Conservation (phyloP, 23 tunicate genomes). For the Trididemnum nubilum region DNA sequence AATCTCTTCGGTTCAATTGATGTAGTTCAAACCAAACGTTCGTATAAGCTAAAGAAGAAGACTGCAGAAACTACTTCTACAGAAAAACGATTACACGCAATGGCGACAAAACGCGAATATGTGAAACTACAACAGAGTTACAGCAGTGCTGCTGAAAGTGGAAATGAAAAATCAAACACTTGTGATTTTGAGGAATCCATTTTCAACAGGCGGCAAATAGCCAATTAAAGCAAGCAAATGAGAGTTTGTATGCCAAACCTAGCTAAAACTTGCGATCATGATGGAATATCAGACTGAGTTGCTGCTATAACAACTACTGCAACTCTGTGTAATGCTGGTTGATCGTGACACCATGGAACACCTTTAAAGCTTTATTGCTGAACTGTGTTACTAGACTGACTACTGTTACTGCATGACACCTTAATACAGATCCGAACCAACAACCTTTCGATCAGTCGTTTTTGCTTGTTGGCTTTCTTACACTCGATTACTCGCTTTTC, state of each 20-base stretch:
- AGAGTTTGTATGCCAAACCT: background rate
- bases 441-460: no score
- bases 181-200: background rate
- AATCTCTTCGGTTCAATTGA: background rate
- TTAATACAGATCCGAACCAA: no score
- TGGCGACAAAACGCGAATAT: background rate
- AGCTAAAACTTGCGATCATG: background rate
- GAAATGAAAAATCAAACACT: background rate
- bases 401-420: no score
- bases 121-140: background rate
- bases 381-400: no score
- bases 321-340: background rate
- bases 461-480: no score
- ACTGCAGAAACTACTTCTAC: background rate
- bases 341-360: background rate
- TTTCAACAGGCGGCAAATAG: background rate
- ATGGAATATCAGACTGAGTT: background rate
- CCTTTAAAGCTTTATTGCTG: no score
- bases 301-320: slow-evolving; percentile 4
- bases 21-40: background rate
- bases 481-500: no score
- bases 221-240: background rate
- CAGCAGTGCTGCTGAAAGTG: slow-evolving; percentile 5
- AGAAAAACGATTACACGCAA: background rate
- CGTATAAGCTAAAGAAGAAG: background rate